These are phyloP conservation scores for Bolinopsis microptera DNA, from an alignment of 37 sponge, comb jelly and placozoan genomes.

Conservation along the genomic window DNA sequence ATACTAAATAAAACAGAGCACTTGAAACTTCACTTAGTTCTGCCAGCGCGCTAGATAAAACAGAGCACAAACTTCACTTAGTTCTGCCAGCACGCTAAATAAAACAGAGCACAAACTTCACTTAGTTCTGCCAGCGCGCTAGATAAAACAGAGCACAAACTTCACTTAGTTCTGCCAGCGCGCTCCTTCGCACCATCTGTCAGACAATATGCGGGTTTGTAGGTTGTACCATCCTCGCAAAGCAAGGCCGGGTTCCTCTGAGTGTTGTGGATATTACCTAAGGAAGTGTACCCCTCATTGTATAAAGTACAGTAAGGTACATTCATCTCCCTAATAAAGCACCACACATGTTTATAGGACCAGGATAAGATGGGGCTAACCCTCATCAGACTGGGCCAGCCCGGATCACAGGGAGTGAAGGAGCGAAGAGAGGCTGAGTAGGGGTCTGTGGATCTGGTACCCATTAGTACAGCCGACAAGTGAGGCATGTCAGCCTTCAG, in stretches of 20 bases:
- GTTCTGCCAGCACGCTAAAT: slow-evolving; percentile 87
- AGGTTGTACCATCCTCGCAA: slow-evolving; percentile 41
- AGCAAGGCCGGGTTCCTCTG: slow-evolving; percentile 79
- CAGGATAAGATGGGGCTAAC: slow-evolving; percentile 86
- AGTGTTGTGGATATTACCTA: slow-evolving; percentile 79
- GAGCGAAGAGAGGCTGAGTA: slow-evolving; percentile 68
- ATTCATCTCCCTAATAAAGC: slow-evolving; percentile 70
- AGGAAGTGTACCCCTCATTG: slow-evolving; percentile 85
- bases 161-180: slow-evolving; percentile 73
- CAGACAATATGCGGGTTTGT: slow-evolving; percentile 85
- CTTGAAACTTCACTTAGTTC: background rate
- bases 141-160: too few species aligned
- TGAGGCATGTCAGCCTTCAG: slow-evolving; percentile 72
- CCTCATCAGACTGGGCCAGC: slow-evolving; percentile 90
- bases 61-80: background rate
- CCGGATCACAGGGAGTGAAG: slow-evolving; percentile 77
- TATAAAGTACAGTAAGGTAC: slow-evolving; percentile 91
- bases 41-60: background rate
- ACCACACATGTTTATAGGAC: slow-evolving; percentile 87
- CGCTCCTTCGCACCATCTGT: slow-evolving; percentile 77
- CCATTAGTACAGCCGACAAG: slow-evolving; percentile 88
- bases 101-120: background rate
- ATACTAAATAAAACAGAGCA: background rate
- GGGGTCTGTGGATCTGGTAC: slow-evolving; percentile 87
- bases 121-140: slow-evolving; percentile 76